Base-by-base conservation (phyloP, 2,113 vertebrate species). In the Oryzias celebensis region DNA sequence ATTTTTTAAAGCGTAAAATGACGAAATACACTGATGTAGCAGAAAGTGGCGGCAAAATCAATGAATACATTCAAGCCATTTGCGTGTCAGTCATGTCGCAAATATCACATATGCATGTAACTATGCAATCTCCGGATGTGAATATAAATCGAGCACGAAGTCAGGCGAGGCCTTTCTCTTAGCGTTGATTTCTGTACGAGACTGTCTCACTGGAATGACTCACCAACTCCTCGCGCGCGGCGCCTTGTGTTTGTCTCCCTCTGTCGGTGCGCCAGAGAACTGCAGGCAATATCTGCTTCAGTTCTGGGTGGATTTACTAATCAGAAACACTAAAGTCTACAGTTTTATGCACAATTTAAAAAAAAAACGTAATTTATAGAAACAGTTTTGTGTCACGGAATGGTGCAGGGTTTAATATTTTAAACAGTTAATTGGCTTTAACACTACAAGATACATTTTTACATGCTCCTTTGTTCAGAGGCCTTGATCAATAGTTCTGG, bases 141-240 rank as follows among this genome's bases (percentile, higher is more conserved):
- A 26, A 47, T 43, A 51, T 45, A 78, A 47, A 52, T 47, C 56
- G 18, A 1, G 5, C 46, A 50, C 22, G n/a, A 57, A 59, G 46
- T 60, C 48, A 66, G 50, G 66, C 44, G 54, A 59, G 65, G 61
- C 64, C 80, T 55, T 57, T 71, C 73, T 78, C 52, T 51, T 58
- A 55, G 81, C 58, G 49, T 42, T 62, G 64, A 52, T 23, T 68
- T 66, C 36, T 47, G 68, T 74, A 81, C 71, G 81, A 78, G 82
- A 78, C 62, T 57, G 28, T 69, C 36, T 75, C 51, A 22, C 20
- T 51, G 72, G 36, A 68, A 78, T 87, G 88, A 87, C 84, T 89
- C 85, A 86, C 81, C 82, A 60, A 17, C 47, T 61, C 64, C 48
- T 26, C 55, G 14, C 20, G 4, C 36, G 13, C 3, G 28, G 24